Conservation (phyloP, 1,140 invertebrate genomes). For the Druon quercuslanigerum region DNA sequence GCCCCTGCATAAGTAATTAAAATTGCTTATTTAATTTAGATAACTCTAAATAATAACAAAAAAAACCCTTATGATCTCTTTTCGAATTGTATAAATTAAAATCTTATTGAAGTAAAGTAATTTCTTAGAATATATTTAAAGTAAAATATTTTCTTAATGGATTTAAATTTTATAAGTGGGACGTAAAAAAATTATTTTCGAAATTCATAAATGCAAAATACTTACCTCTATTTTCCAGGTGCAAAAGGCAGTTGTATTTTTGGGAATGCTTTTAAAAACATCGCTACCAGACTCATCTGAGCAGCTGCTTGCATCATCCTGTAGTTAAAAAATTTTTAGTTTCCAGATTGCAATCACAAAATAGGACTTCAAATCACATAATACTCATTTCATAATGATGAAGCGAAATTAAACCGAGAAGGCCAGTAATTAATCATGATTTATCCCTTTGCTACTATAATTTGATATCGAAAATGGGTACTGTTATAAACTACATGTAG, state of each 20-base stretch:
- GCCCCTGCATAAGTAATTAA: constrained; percentile 77
- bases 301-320: constrained; percentile 69
- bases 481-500: not conserved
- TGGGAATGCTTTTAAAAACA: constrained; percentile 85
- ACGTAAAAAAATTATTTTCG: not conserved
- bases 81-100: too few species aligned
- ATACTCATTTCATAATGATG: not conserved
- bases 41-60: too few species aligned
- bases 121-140: too few species aligned
- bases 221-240: constrained; percentile 88
- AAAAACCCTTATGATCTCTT: too few species aligned
- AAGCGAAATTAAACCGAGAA: not conserved
- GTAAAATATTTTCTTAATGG: too few species aligned
- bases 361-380: not conserved
- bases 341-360: not conserved
- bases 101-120: too few species aligned
- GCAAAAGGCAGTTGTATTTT: constrained; percentile 83
- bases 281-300: constrained; percentile 70
- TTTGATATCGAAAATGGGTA: constrained; percentile 2
- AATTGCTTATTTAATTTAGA: too few species aligned
- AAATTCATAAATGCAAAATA: constrained; percentile 1
- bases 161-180: too few species aligned
- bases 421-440: not conserved
- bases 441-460: not conserved
- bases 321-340: constrained; percentile 33